Evolutionary conservation across 2,797 vertebrate species (phyloP), one percentile per base, ranked within the genome.

Genomic region (Valencia hispanica): DNA sequence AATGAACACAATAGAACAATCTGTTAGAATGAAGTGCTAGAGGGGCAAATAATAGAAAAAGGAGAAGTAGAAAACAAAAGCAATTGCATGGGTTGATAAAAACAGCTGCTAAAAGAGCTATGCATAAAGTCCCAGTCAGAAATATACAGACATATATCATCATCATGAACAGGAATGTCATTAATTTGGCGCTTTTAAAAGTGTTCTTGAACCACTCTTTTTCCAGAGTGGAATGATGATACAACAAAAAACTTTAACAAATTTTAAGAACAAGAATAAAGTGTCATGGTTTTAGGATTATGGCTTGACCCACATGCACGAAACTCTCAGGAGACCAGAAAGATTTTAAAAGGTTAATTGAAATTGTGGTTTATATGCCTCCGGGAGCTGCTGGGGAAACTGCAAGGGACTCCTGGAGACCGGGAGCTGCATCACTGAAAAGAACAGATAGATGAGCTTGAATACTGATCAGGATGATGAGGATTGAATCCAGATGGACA

Each of bases 11-110:
- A 41, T 72, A 73, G 70, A 79, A 79, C 76, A 79, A 70, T 68
- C 82, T 63, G 83, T 77, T 70, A 57, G 25, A 83, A 85, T 76
- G 74, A 86, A 89, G 91, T 70, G 50, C 27, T 73, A 88, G 81
- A 84, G 17, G 51, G 36, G 39, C 6, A 61, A 78, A 83, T 73
- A 57, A 78, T 10, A 55, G 66, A 32, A 85, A 47, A 48, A 45
- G 27, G 75, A 72, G 61, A 73, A 43, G 25, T 73, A 68, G 32
- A 73, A 70, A 59, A 9, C 70, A 20, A 59, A 41, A 76, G 34
- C 32, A 71, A 69, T 0, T 27, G 77, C 59, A 39, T 2, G 5
- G 20, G 25, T 25, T 43, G 25, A 43, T 22, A 27, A 43, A 68
- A 43, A n/a, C 39, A 68, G 39, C 22, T 45, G 39, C 3, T 41